Evolutionary conservation across 2,797 vertebrate genomes (phyloP).

Genomic region (Chloroceryle inda): DNA sequence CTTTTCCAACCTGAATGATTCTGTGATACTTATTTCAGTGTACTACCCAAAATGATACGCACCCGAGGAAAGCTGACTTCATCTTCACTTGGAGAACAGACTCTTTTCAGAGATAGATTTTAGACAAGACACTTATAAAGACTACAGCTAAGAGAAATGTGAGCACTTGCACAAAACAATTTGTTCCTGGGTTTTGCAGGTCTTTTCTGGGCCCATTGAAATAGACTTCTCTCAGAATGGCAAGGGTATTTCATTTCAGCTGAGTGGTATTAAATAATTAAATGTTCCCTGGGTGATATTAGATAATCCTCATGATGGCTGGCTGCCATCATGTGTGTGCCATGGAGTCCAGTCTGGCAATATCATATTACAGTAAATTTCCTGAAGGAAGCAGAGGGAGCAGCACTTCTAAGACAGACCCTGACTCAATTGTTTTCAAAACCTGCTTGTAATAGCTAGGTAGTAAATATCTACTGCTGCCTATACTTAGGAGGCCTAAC

Average conservation of each 20-base stretch:
- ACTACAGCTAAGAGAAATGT: background rate
- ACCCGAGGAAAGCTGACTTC: background rate
- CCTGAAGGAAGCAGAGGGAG: background rate
- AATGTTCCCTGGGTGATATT: constrained; percentile 19
- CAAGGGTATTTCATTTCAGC: constrained; percentile 21
- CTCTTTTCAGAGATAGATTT: background rate
- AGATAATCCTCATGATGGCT: constrained; percentile 30
- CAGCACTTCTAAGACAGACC: background rate
- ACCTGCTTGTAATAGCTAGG: background rate
- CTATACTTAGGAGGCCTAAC: background rate
- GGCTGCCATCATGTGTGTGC: background rate
- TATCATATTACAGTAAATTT: background rate
- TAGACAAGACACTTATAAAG: background rate
- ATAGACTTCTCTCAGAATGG: background rate
- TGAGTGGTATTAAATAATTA: constrained; percentile 58
- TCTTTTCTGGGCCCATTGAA: background rate
- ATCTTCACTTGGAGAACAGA: background rate
- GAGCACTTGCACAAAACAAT: background rate
- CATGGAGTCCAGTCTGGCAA: background rate
- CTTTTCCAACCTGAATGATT: too few species aligned
- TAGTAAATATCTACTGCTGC: background rate
- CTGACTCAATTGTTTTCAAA: background rate
- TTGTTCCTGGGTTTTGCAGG: background rate
- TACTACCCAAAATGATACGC: background rate
- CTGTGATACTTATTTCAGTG: background rate